These are phyloP conservation scores for Euspilapteryx auroguttella DNA, from an alignment of 2,888 invertebrate genomes.

Conservation along the genomic window DNA sequence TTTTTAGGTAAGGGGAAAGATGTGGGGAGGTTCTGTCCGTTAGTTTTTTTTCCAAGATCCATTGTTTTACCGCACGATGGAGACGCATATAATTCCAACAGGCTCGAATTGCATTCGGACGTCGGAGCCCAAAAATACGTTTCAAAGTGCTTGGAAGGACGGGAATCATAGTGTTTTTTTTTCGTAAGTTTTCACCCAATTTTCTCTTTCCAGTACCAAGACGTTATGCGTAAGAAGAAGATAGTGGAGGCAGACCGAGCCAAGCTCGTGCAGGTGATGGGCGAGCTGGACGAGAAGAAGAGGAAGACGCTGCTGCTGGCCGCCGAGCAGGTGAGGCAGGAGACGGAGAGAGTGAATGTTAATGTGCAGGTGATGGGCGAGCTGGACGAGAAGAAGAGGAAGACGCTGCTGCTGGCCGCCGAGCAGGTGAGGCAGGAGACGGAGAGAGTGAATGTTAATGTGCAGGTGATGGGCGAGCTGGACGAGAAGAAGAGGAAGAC, in stretches of 20 bases:
- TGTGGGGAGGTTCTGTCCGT: no score
- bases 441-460: slow-evolving; percentile 12
- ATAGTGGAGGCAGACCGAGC: slow-evolving; percentile 75
- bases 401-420: slow-evolving; percentile 80
- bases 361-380: slow-evolving; percentile 80
- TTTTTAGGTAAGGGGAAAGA: no score
- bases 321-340: slow-evolving; percentile 60
- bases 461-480: slow-evolving; percentile 80
- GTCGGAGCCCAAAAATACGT: no score
- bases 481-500: slow-evolving; percentile 90
- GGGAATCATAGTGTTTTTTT: no score
- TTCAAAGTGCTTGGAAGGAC: no score
- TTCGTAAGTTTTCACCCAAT: no score
- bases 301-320: slow-evolving; percentile 79
- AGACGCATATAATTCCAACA: no score
- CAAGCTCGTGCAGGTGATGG: slow-evolving; percentile 77
- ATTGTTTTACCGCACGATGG: no score
- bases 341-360: background rate
- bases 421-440: slow-evolving; percentile 36
- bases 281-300: slow-evolving; percentile 90
- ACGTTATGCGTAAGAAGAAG: slow-evolving; percentile 68
- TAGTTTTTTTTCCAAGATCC: no score
- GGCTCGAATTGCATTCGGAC: no score
- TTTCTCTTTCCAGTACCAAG: slow-evolving; percentile 56
- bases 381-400: slow-evolving; percentile 89